Evolutionary conservation across 1,140 invertebrate species (phyloP).

Genomic region (Polyergus mexicanus): DNA sequence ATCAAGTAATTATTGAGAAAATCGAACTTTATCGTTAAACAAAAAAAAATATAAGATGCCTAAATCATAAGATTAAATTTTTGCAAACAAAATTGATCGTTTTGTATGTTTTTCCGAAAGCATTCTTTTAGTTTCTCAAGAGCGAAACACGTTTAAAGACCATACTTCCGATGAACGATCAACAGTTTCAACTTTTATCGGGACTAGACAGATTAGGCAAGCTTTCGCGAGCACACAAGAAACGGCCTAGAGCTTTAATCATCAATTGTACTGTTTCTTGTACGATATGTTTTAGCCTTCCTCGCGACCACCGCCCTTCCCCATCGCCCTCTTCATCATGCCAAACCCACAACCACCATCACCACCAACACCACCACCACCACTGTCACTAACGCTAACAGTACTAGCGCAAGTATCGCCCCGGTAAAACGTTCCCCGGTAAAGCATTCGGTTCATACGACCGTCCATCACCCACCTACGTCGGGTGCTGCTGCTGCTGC

Average conservation of each 20-base stretch:
- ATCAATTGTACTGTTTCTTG: constrained; percentile 78
- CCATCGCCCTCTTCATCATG: constrained; percentile 86
- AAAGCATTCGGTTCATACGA: constrained; percentile 80
- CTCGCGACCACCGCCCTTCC: constrained; percentile 86
- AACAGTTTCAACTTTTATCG: too few relatives aligned
- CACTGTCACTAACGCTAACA: constrained; percentile 67
- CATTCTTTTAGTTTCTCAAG: neutral
- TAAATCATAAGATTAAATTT: neutral
- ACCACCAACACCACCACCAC: constrained; percentile 72
- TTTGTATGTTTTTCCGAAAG: neutral
- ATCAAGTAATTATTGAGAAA: constrained; percentile 4
- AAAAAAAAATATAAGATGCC: neutral
- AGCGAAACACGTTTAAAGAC: neutral
- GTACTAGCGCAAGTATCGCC: constrained; percentile 69
- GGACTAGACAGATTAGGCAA: constrained; percentile 3
- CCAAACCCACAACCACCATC: constrained; percentile 81
- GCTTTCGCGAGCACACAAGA: constrained; percentile 45
- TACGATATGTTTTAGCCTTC: constrained; percentile 86
- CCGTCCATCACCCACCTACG: constrained; percentile 82
- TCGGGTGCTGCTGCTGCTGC: constrained; percentile 82
- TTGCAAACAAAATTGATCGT: neutral
- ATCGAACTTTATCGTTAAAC: neutral
- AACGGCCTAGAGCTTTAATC: constrained; percentile 56
- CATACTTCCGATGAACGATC: constrained; percentile 35
- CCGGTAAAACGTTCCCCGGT: constrained; percentile 71